Conservation (phyloP, 2,797 vertebrate genomes). For the Sebastes paucispinis region DNA sequence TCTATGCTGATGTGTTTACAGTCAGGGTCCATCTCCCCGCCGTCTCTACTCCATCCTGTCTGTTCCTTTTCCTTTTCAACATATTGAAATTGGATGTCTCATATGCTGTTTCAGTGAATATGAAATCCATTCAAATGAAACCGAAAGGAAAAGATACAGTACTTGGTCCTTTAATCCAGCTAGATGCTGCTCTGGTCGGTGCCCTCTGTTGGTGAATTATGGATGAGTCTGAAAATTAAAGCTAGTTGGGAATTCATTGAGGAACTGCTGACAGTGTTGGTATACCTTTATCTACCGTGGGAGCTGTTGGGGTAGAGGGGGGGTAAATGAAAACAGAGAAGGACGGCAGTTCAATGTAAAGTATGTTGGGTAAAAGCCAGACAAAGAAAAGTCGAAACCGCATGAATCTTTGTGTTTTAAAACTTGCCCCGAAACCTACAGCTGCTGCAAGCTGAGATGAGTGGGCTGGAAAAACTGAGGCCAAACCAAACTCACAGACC, state of each 20-base stretch:
- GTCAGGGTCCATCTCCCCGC: background rate
- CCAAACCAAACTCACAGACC: constrained; percentile 30
- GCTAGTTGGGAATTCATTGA: constrained; percentile 65
- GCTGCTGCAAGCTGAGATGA: constrained; percentile 39
- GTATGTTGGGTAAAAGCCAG: constrained; percentile 31
- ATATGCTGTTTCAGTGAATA: constrained; percentile 58
- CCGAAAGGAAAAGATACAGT: constrained; percentile 50
- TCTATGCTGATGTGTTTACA: constrained; percentile 18
- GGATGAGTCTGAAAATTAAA: constrained; percentile 75
- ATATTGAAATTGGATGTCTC: constrained; percentile 51
- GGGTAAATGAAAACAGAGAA: constrained; percentile 15
- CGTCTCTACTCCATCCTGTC: background rate
- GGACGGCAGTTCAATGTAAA: constrained; percentile 36
- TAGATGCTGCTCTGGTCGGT: constrained; percentile 51
- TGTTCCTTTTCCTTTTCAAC: constrained; percentile 25
- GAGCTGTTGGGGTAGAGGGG: background rate
- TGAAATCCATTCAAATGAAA: constrained; percentile 68
- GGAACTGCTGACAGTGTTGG: constrained; percentile 72
- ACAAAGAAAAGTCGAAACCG: constrained; percentile 7
- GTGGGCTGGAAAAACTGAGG: constrained; percentile 41
- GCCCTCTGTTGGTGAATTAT: constrained; percentile 74
- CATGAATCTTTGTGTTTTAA: constrained; percentile 18
- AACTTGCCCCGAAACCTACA: constrained; percentile 24
- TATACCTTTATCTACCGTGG: constrained; percentile 63
- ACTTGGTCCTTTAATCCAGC: constrained; percentile 56